Evolutionary conservation across 2,113 vertebrate genomes (phyloP).

Genomic region (Parotia lawesii): DNA sequence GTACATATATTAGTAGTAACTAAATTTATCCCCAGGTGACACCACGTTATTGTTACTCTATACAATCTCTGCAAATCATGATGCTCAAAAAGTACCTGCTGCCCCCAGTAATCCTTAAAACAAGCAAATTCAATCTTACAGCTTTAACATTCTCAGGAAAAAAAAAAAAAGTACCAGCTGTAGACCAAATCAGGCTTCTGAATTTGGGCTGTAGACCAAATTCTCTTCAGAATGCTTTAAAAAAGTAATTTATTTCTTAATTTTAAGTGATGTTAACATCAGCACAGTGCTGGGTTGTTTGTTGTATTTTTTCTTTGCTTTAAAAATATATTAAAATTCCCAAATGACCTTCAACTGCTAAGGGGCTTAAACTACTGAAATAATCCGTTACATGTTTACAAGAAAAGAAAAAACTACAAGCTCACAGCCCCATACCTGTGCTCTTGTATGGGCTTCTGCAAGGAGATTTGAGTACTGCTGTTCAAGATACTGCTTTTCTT

Average conservation of each 20-base stretch:
- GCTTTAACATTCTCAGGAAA: neutral
- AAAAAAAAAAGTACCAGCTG: neutral
- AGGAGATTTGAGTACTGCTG: conserved; percentile 72
- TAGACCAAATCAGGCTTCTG: neutral
- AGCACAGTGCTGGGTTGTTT: neutral
- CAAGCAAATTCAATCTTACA: neutral
- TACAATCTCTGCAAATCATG: neutral
- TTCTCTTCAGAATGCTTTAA: neutral
- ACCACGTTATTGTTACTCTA: neutral
- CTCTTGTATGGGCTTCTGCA: conserved; percentile 71
- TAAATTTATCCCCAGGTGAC: neutral
- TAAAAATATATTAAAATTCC: neutral
- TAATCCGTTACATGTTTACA: conserved; percentile 4
- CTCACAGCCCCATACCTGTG: conserved; percentile 74
- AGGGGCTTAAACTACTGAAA: conserved; percentile 9
- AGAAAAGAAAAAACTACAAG: neutral
- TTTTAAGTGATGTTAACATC: neutral
- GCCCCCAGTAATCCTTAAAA: neutral
- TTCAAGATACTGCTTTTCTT: conserved; percentile 74
- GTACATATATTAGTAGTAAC: neutral
- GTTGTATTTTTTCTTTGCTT: neutral
- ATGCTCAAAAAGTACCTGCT: neutral
- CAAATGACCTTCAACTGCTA: neutral
- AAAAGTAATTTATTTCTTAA: neutral
- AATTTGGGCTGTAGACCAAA: neutral